Conservation (phyloP, 1,140 invertebrate species). For the Sinonovacula constricta region DNA sequence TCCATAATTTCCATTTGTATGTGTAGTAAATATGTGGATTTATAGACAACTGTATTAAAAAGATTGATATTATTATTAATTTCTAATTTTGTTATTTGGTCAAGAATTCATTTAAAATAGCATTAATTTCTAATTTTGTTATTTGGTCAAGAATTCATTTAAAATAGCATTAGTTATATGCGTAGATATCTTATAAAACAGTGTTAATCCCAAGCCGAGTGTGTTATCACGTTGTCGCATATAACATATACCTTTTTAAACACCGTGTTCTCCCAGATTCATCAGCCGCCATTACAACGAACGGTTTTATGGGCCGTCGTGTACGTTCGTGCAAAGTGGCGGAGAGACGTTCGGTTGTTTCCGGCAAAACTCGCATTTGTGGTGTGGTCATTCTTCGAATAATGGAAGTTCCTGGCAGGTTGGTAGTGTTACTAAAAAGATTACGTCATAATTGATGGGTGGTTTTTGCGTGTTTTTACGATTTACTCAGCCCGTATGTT, state of each 20-base stretch:
- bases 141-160: background rate
- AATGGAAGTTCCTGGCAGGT: constrained; percentile 55
- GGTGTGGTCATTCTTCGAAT: constrained; percentile 52
- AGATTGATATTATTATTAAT: too few species aligned
- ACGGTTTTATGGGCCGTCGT: constrained; percentile 48
- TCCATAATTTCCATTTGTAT: too few species aligned
- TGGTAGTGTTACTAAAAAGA: too few species aligned
- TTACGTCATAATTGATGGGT: too few species aligned
- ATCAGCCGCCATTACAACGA: constrained; percentile 49
- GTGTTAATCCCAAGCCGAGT: background rate
- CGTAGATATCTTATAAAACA: background rate
- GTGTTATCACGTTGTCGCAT: background rate
- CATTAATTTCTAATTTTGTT: too few species aligned
- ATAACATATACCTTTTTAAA: background rate
- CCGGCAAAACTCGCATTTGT: background rate
- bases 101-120: too few species aligned
- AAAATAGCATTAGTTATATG: background rate
- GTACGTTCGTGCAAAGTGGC: constrained; percentile 55
- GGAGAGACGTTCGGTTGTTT: constrained; percentile 54
- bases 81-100: background rate
- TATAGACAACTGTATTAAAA: too few species aligned
- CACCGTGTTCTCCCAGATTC: constrained; percentile 9
- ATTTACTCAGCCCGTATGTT: too few species aligned
- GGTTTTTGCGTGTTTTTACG: too few species aligned
- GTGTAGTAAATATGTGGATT: too few species aligned